phyloP scores from a whole-genome alignment of 1,140 invertebrate genomes.

The Papilio aristodemus region DNA sequence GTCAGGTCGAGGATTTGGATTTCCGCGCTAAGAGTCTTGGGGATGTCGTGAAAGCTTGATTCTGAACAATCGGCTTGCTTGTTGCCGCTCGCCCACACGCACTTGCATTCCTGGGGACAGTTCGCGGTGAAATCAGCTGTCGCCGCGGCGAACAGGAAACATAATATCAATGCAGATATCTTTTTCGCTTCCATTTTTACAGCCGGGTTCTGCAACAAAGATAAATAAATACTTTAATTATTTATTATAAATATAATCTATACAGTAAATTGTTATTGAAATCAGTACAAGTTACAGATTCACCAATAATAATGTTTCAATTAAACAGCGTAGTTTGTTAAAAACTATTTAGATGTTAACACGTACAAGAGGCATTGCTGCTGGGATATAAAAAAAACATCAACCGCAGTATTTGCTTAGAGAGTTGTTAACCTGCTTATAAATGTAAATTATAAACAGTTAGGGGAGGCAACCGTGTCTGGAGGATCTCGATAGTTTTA shows the following conservation, averaged over 20 bases:
- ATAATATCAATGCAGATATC: slow-evolving; percentile 47
- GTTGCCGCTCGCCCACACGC: slow-evolving; percentile 89
- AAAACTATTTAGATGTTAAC: slow-evolving; percentile 2
- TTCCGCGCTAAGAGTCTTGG: slow-evolving; percentile 85
- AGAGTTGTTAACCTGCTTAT: slow-evolving; percentile 26
- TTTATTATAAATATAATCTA: not conserved
- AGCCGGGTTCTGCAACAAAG: slow-evolving; percentile 63
- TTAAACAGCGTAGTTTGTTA: not conserved
- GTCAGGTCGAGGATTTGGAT: slow-evolving; percentile 89
- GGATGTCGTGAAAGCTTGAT: slow-evolving; percentile 84
- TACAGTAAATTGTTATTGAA: not conserved
- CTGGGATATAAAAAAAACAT: not conserved
- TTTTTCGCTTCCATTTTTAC: slow-evolving; percentile 55
- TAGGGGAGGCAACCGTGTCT: slow-evolving; percentile 4
- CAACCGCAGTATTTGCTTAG: slow-evolving; percentile 2
- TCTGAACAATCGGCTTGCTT: slow-evolving; percentile 89
- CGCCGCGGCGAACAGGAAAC: slow-evolving; percentile 45
- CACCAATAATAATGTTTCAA: not conserved
- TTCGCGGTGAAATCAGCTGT: slow-evolving; percentile 71
- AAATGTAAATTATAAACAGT: slow-evolving; percentile 31
- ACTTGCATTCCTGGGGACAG: slow-evolving; percentile 83
- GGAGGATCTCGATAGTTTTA: slow-evolving; percentile 28
- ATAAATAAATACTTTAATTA: slow-evolving; percentile 35
- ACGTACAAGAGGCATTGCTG: not conserved
- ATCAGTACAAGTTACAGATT: not conserved